These are phyloP conservation scores for Cydia amplana DNA, from an alignment of 1,140 invertebrate genomes.

Conservation along the genomic window DNA sequence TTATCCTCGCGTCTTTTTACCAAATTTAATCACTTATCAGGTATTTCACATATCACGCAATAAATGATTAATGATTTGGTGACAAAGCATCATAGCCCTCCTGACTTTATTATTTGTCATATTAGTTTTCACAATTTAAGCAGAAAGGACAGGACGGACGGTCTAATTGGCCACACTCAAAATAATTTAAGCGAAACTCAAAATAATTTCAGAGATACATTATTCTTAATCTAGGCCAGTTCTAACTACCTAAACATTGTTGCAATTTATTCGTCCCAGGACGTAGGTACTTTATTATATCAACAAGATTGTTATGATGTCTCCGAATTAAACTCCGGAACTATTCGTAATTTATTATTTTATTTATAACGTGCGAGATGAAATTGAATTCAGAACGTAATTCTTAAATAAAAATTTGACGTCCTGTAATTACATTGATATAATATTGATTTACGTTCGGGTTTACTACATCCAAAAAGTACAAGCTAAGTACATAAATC, in stretches of 20 bases:
- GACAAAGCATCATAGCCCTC: no score
- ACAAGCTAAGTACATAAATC: not conserved
- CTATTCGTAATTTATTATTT: not conserved
- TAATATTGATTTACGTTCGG: no score
- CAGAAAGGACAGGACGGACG: not conserved
- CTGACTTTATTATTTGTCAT: not conserved
- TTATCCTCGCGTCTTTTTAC: no score
- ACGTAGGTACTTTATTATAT: not conserved
- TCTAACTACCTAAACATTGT: not conserved
- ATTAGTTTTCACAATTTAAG: not conserved
- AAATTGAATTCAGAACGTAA: no score
- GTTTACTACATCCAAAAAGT: no score
- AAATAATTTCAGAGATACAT: not conserved
- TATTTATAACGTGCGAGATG: not conserved
- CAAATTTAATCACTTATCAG: no score
- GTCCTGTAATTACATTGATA: no score
- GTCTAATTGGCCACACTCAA: not conserved
- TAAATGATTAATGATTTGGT: no score
- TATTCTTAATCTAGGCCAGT: not conserved
- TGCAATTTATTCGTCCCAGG: slow-evolving; percentile 2
- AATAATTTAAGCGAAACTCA: not conserved
- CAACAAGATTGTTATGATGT: slow-evolving; percentile 12
- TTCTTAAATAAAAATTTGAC: no score
- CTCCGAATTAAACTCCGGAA: not conserved
- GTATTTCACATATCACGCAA: no score